Evolutionary conservation across 1,140 invertebrate genomes (phyloP), one percentile per base, ranked within the genome.

Genomic region (Cepaea nemoralis): DNA sequence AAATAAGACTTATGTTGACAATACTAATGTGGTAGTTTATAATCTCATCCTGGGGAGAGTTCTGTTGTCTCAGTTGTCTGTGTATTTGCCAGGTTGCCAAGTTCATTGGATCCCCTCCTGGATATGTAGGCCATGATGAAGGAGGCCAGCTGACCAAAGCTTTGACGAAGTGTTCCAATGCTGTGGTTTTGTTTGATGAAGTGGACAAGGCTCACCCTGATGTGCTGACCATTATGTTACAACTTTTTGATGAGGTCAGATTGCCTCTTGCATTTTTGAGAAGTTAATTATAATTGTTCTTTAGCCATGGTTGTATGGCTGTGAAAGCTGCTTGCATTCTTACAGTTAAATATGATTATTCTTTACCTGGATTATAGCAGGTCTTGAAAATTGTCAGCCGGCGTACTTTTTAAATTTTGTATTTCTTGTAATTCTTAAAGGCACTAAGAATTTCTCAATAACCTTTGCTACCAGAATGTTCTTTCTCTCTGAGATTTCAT

Each of bases 141-240:
- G 97, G 97, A 70, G 96, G 97, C 0, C 96, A 96, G 88, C 91
- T 98, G 77, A 98, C 97, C 0, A 95, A 96, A 86, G 93, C 94
- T 81, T 91, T 98, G 8, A 94, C 93, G 82, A 93, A 94, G 82
- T 94, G 93, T 86, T 95, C 96, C 24, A 94, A 94, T 89, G 95
- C 96, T 40, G 96, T 98, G 50, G 96, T 98, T 45, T 91, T 98
- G 19, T 97, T 98, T 91, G 97, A 98, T 91, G 97, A 98, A 93
- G 96, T 98, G 0, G 97, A 98, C 85, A 98, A 98, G 91, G 97
- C 97, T 10, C 97, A 98, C 92, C 95, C 96, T 0, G 97, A 98
- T 92, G 96, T 98, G 22, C 92, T 97, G 40, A 97, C 96, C 10
- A 95, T 97, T 66, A 91, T 98, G 27, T 91, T 98, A 40, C 97